These are phyloP conservation scores for Peucedramus taeniatus DNA, from an alignment of 2,113 vertebrate species.

Conservation along the genomic window DNA sequence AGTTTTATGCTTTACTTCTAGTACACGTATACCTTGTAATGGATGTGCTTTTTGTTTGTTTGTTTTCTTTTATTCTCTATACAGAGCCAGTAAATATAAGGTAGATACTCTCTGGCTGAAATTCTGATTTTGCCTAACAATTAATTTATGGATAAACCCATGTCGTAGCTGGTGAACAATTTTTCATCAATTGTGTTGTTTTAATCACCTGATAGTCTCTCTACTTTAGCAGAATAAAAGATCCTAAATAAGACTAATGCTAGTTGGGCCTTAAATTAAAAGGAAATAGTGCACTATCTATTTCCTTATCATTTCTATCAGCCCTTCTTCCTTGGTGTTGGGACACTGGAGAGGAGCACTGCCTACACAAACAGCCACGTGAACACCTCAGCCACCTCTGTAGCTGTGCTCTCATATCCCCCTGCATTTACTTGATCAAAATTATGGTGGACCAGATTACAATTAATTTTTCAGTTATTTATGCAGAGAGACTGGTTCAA, in stretches of 20 bases:
- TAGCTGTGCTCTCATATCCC: not conserved
- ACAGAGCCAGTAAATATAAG: not conserved
- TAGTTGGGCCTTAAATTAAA: slow-evolving; percentile 22
- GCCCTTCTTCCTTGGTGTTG: not conserved
- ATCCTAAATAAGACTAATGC: not conserved
- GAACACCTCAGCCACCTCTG: not conserved
- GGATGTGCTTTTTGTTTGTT: not conserved
- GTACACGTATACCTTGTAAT: not conserved
- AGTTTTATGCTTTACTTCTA: slow-evolving; percentile 63
- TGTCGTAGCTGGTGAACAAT: not conserved
- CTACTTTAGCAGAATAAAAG: not conserved
- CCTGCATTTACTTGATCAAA: not conserved
- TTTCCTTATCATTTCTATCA: not conserved
- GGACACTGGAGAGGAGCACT: not conserved
- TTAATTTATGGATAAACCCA: slow-evolving; percentile 35
- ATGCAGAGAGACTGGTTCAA: not conserved
- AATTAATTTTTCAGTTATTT: not conserved
- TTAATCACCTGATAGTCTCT: not conserved
- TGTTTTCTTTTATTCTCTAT: slow-evolving; percentile 1
- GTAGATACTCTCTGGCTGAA: slow-evolving; percentile 10
- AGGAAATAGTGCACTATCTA: not conserved
- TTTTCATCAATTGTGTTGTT: not conserved
- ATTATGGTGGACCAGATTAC: not conserved
- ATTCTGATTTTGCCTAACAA: slow-evolving; percentile 3
- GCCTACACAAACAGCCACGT: not conserved